These are phyloP conservation scores for Sebastes itinus DNA, from an alignment of 2,797 vertebrate species.

Conservation along the genomic window DNA sequence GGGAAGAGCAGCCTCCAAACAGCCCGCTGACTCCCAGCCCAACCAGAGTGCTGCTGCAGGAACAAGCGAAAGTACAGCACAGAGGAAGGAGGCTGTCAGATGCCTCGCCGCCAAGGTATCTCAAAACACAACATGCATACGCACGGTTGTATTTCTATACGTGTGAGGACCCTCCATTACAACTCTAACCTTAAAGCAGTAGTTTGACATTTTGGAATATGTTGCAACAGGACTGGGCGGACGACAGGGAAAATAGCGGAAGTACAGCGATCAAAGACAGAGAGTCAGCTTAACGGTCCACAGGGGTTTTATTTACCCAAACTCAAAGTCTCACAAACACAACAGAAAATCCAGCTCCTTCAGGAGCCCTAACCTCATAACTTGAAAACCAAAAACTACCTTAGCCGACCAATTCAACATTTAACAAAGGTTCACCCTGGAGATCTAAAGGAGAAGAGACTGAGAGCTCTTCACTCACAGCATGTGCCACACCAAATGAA, in stretches of 20 bases:
- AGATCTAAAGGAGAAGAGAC: too few species aligned
- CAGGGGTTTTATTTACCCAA: too few species aligned
- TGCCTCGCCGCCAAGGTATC: constrained; percentile 91
- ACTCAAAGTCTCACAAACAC: too few species aligned
- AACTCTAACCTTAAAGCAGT: constrained; percentile 1
- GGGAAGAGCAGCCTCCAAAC: constrained; percentile 86
- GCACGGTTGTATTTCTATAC: constrained; percentile 1
- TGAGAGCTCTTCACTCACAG: too few species aligned
- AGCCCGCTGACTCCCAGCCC: constrained; percentile 75
- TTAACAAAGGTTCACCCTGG: too few species aligned
- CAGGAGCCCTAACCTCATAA: too few species aligned
- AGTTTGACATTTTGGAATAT: background rate
- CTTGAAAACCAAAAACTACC: too few species aligned
- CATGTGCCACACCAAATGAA: too few species aligned
- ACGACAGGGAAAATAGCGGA: accelerated
- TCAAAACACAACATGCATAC: constrained; percentile 9
- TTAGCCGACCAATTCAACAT: too few species aligned
- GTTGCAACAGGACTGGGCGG: background rate
- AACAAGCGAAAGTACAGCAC: constrained; percentile 77
- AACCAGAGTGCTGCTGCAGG: constrained; percentile 71
- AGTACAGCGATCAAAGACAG: too few species aligned
- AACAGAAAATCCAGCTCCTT: too few species aligned
- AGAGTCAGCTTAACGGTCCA: too few species aligned
- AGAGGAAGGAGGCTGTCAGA: constrained; percentile 85
- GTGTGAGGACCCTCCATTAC: background rate